Conservation (phyloP, 2,888 invertebrate genomes). For the Microctonus brassicae region DNA sequence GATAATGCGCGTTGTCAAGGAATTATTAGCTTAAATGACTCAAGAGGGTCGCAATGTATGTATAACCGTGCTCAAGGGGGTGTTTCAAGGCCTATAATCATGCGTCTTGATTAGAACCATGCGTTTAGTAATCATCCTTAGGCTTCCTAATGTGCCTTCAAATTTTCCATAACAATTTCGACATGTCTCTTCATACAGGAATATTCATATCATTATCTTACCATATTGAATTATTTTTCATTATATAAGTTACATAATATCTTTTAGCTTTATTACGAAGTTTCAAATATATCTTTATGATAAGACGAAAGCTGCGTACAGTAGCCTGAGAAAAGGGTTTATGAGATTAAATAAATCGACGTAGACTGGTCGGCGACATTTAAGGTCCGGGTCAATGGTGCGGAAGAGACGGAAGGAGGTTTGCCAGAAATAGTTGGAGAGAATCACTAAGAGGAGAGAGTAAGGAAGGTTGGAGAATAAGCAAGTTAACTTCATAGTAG, state of each 20-base stretch:
- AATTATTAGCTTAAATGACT: conserved; percentile 22
- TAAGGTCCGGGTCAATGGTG: conserved; percentile 67
- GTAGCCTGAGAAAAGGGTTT: conserved; percentile 10
- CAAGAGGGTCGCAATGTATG: conserved; percentile 10
- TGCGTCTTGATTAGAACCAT: conserved; percentile 68
- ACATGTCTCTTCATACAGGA: conserved; percentile 6
- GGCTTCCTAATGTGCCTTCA: conserved; percentile 62
- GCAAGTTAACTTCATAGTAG: conserved; percentile 37
- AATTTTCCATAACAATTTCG: conserved; percentile 3
- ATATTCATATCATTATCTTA: too few relatives aligned
- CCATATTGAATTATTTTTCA: too few relatives aligned
- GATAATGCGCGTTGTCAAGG: conserved; percentile 4
- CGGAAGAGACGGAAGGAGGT: conserved; percentile 60
- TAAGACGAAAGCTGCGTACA: too few relatives aligned
- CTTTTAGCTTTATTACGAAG: too few relatives aligned
- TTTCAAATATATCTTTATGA: too few relatives aligned
- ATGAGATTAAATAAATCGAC: conserved; percentile 62
- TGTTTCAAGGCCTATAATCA: conserved; percentile 68
- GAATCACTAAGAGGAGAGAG: conserved; percentile 52
- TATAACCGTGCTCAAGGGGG: conserved; percentile 46
- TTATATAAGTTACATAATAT: too few relatives aligned
- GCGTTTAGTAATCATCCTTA: conserved; percentile 68
- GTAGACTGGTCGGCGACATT: conserved; percentile 55
- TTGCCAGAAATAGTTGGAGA: conserved; percentile 28
- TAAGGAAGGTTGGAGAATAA: conserved; percentile 39